Conservation (phyloP, 2,888 invertebrate species). For the Cabera pusaria region DNA sequence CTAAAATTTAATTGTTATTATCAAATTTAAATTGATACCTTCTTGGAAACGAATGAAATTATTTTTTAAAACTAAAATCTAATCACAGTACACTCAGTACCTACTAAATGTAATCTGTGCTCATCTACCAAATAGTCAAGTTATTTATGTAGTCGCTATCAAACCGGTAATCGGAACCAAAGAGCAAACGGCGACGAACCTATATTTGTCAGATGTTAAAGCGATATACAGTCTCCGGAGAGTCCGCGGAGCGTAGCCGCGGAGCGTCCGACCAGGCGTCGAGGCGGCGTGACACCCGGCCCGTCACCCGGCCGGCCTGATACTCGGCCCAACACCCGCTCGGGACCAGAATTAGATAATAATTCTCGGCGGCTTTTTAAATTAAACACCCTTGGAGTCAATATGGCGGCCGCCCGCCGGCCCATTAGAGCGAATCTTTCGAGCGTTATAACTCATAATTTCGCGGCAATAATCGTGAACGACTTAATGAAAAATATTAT, state of each 20-base stretch:
- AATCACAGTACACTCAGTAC: no score
- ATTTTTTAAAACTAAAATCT: no score
- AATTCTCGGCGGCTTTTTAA: constrained; percentile 49
- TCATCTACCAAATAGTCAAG: no score
- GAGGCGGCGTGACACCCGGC: neutral
- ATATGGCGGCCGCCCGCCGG: constrained; percentile 34
- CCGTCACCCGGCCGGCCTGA: constrained; percentile 2
- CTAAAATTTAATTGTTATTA: no score
- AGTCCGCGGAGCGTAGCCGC: constrained; percentile 8
- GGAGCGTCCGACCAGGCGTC: constrained; percentile 2
- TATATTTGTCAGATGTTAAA: constrained; percentile 27
- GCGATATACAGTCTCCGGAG: constrained; percentile 37
- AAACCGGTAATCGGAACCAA: no score
- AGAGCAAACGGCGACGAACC: no score
- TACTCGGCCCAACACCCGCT: neutral
- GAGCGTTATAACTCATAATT: constrained; percentile 44
- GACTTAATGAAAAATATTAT: constrained; percentile 44
- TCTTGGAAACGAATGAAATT: no score
- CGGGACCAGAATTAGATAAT: constrained; percentile 47
- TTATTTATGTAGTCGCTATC: no score
- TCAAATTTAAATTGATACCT: no score
- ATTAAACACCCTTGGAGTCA: constrained; percentile 45
- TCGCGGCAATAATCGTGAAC: constrained; percentile 41
- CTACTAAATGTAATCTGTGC: no score
- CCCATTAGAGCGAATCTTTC: constrained; percentile 33